Evolutionary conservation across 1,140 invertebrate species (phyloP), one percentile per base, ranked within the genome.

Genomic region (Trichomalopsis sarcophagae): DNA sequence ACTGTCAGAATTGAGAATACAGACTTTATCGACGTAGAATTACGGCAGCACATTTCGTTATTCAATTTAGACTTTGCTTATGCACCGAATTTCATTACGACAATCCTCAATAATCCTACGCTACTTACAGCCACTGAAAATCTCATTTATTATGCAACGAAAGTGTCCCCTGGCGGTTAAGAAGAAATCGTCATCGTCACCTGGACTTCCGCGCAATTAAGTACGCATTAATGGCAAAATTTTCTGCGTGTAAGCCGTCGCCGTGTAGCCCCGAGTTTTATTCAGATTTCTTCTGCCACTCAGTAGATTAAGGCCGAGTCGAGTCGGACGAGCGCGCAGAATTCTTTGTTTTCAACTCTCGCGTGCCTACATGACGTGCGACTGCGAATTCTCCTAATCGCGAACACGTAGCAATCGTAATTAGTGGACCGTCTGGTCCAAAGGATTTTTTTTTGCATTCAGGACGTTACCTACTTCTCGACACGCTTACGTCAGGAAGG

Each of bases 261-360:
- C 17, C 17, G 50, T 50, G 17, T 62, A 62, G 55, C 21, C 11
- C 55, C 23, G 40, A 55, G 44, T 50, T 33, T 21, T 17, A 33
- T 36, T 30, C 69, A 33, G 69, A 36, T 33, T 33, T 75, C 40
- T 40, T 40, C 74, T 40, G 33, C 21, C n/a, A 27, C 80, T 84
- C 89, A 90, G 89, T 90, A 88, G 88, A 90, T 90, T 88, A 88
- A 89, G 88, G 88, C 87, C 87, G 87, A 75, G 88, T 89, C 81
- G 87, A 83, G 89, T 89, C 89, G 87, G 89, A 89, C 89, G 14
- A 68, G 33, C 30, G 74, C 74, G 74, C 21, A n/a, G 17, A 79
- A 62, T 14, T 2, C 30, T 66, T 79, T 62, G n/a, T 62, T 30
- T 33, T 78, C 2, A n/a, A 4, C n/a, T 13, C 68, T 27, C 23